Conservation (phyloP, 2,113 vertebrate genomes). For the Sula dactylatra region DNA sequence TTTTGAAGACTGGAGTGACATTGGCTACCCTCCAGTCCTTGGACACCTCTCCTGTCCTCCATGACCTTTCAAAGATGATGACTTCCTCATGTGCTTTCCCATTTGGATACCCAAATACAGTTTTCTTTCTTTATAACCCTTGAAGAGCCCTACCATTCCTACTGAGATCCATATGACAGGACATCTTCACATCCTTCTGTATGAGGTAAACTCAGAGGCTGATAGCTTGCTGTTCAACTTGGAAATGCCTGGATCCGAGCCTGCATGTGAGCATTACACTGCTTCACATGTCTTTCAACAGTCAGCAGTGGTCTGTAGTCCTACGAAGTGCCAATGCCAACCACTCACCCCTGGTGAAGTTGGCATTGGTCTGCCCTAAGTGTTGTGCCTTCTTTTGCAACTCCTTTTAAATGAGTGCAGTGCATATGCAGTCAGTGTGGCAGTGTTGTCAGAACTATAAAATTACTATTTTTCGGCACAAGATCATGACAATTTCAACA, state of each 20-base stretch:
- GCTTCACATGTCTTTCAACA: background rate
- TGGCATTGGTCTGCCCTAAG: background rate
- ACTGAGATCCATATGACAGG: background rate
- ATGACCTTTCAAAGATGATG: too few species aligned
- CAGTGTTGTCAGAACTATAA: background rate
- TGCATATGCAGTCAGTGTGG: background rate
- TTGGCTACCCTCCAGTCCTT: too few species aligned
- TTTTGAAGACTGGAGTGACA: too few species aligned
- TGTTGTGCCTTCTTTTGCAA: background rate
- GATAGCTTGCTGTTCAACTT: background rate
- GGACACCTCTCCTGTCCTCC: too few species aligned
- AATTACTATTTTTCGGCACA: background rate
- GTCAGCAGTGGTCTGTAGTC: background rate
- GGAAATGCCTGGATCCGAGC: background rate
- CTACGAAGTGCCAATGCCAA: background rate
- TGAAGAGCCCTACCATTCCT: background rate
- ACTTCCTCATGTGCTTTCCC: background rate
- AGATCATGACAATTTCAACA: background rate
- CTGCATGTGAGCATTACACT: fast-evolving
- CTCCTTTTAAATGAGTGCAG: background rate
- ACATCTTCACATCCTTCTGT: background rate
- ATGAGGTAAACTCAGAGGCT: background rate
- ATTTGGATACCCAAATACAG: background rate
- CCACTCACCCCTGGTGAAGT: fast-evolving
- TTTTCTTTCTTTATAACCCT: background rate